phyloP scores from a whole-genome alignment of 2,113 vertebrate genomes.

The Lagopus leucura region DNA sequence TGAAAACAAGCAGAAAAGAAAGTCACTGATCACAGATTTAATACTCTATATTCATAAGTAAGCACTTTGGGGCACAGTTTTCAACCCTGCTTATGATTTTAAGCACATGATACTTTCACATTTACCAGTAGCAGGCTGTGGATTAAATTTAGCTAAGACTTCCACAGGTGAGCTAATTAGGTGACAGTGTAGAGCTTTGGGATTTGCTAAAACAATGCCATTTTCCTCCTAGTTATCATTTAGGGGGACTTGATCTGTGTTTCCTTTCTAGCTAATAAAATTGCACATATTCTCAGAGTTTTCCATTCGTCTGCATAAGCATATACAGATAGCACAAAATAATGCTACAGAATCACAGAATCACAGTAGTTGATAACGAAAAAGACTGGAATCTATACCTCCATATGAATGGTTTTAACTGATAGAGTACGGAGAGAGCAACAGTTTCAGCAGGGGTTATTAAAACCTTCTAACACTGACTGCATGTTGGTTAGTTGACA shows the following conservation, averaged over 20 bases:
- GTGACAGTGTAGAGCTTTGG: background rate
- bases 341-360: too few relatives aligned
- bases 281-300: background rate
- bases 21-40: background rate
- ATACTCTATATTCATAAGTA: background rate
- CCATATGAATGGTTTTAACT: background rate
- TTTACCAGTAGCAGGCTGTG: background rate
- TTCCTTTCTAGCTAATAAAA: background rate
- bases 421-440: background rate
- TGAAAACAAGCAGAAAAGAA: background rate
- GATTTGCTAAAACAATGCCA: background rate
- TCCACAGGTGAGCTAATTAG: constrained; percentile 17
- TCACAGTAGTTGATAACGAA: background rate
- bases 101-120: constrained; percentile 4
- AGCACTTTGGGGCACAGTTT: background rate
- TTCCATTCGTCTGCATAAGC: background rate
- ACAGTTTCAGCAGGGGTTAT: background rate
- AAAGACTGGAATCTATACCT: background rate
- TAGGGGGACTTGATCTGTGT: background rate
- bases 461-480: background rate
- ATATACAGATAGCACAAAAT: background rate
- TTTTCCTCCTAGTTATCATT: background rate
- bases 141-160: background rate
- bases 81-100: constrained; percentile 7
- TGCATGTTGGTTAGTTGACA: background rate